A percentile compares a stretch with the other conserved stretches of the same genome.
Conservation (phyloP, 1,140 invertebrate genomes). For the Linepithema humile region DNA sequence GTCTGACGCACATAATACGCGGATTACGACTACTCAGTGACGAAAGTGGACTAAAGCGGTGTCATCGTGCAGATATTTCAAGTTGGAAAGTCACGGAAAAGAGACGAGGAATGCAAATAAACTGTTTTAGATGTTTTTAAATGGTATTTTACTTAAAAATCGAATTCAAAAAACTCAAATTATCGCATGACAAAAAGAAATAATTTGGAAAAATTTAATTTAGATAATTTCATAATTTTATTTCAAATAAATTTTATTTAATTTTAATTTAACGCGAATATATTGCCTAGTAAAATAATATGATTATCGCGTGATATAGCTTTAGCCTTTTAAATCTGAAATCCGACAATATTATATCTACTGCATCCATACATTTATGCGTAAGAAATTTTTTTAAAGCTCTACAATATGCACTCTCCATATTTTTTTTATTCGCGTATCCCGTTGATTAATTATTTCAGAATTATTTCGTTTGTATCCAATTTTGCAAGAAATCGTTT, state of each 20-base stretch:
- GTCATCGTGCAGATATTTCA: not conserved
- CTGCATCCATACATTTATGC: not conserved
- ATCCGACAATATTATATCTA: not conserved
- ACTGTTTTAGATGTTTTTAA: not conserved
- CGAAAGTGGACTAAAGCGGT: not conserved
- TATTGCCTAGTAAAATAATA: no score
- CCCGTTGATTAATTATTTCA: not conserved
- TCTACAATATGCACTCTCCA: not conserved
- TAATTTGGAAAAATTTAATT: no score
- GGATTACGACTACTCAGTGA: not conserved
- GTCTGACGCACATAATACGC: not conserved
- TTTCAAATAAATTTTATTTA: no score
- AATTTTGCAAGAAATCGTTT: not conserved
- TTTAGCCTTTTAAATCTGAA: not conserved
- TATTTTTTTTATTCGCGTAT: not conserved
- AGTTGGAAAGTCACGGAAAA: not conserved
- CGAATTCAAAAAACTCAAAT: no score
- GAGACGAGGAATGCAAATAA: not conserved
- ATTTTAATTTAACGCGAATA: no score
- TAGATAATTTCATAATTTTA: no score
- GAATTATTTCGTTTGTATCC: not conserved
- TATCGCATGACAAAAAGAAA: no score
- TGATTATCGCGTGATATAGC: no score
- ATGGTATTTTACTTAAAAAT: not conserved
- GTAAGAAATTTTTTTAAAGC: not conserved